phyloP scores from a whole-genome alignment of 1,140 invertebrate genomes.

The Habropoda laboriosa region DNA sequence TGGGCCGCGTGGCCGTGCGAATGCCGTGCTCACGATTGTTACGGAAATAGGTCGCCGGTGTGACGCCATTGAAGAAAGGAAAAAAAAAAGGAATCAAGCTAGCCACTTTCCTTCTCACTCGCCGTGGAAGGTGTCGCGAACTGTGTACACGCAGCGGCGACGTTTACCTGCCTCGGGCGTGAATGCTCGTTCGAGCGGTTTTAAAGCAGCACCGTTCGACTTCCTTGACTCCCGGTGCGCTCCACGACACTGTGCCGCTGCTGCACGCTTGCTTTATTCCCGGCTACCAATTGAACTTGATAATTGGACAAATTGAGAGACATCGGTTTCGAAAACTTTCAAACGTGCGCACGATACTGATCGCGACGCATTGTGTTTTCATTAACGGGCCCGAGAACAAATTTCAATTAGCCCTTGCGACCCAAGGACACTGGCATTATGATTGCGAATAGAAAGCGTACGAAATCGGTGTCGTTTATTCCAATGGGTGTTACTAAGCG shows the following conservation, averaged over 20 bases:
- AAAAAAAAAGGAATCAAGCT: slow-evolving; percentile 26
- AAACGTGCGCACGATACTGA: not conserved
- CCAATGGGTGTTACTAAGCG: not conserved
- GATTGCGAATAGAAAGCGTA: not conserved
- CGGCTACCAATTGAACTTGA: not conserved
- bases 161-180: slow-evolving; percentile 37
- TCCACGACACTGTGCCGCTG: not conserved
- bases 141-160: slow-evolving; percentile 32
- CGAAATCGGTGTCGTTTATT: not conserved
- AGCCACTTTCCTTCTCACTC: slow-evolving; percentile 46
- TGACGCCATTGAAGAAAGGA: slow-evolving; percentile 33
- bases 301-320: not conserved
- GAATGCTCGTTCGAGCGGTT: slow-evolving; percentile 21
- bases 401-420: not conserved
- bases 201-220: slow-evolving; percentile 28
- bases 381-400: not conserved
- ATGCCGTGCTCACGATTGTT: slow-evolving; percentile 53
- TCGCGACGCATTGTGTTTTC: not conserved
- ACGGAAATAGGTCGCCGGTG: slow-evolving; percentile 57
- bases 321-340: not conserved
- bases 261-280: not conserved
- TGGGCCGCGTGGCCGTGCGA: slow-evolving; percentile 37
- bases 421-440: no score
- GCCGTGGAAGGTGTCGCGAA: slow-evolving; percentile 36
- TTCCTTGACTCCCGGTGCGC: slow-evolving; percentile 2